Base-by-base conservation (phyloP, 2,113 vertebrate genomes). In the Heterocephalus glaber region DNA sequence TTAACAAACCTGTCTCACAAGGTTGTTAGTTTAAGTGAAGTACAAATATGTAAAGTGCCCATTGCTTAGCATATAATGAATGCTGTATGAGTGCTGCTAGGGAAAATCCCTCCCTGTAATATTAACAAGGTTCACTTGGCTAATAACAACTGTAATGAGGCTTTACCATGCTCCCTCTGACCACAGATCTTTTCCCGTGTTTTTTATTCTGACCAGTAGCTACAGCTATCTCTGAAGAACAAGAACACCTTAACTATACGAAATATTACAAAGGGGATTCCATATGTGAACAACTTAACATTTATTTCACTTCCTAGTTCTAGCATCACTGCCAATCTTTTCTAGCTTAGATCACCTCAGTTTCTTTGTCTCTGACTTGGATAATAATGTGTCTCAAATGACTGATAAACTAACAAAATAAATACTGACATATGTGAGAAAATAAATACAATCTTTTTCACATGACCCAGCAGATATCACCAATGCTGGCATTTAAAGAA, bases 361-460 rank as follows among this genome's bases (percentile, higher is more conserved):
- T 86, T 83, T 96, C 80, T 83, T 61, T 87, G 24, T 93, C 72
- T 92, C 93, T 95, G 89, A 91, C 83, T 30, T 90, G 38, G 86
- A 76, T 91, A 96, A 95, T 92, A 86, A 97, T 92, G 96, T 92
- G 95, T 70, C 35, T 84, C 44, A 70, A 30, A 56, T 83, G 61
- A 79, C 87, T 92, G 63, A 92, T 93, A 90, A 95, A 81, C 70
- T 60, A 92, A 86, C 90, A 72, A 96, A 86, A 85, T 61, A 72
- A 47, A 72, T 72, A 89, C n/a, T 96, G 14, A 89, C 52, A 47
- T 83, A 56, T 79, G n/a, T 87, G 83, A 92, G 76, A 68, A 63
- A 93, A 86, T 93, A 91, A 92, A 41, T 65, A 5, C 85, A 81
- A 82, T 94, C 66, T 89, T 89, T 90, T 94, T 92, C 65, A 83